Base-by-base conservation (phyloP, 2,888 invertebrate species). In the Phortica magna region DNA sequence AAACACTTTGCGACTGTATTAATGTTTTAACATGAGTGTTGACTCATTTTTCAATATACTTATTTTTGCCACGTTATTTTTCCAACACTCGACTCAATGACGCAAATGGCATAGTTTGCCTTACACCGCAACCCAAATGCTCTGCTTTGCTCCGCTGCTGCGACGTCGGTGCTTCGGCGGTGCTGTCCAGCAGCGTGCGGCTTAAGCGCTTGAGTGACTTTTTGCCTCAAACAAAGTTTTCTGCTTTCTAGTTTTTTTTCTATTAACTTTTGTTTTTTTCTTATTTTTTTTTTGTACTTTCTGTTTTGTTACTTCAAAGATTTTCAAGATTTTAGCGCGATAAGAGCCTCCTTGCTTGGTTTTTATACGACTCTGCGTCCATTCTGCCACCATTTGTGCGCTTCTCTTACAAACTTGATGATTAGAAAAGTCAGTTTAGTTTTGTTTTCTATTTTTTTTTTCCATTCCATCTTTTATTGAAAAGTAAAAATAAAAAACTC, bases 11-110 rank as follows among this genome's bases (percentile, higher is more conserved):
- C 41, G 31, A 41, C 39, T 71, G 70, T 71, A 71, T 71, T 22
- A 71, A 71, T 71, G 70, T 71, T 71, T 71, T 71, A 68, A 71
- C 70, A 71, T 39, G 70, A 71, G 70, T 55, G 70, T 71, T 71
- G 70, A 71, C 53, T 71, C 70, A 71, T 71, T 71, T 71, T 71
- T 55, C 70, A 71, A 71, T 71, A 71, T 71, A 71, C 70, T 55
- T 39, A 39, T 43, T 48, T 12, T 4, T 68, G 55, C 39, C n/a
- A n/a, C 42, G 14, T 42, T 42, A 41, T 9, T 19, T 12, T 42
- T 39, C 10, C 17, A 7, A 39, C 12, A 65, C 9, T 12, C 65
- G 7, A 71, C 39, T 53, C 55, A 71, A 71, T 55, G 70, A 71
- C 70, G 48, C 39, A 71, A 71, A 55, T 71, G 39, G 39, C 22